Percentiles rank a stretch among this genome's conserved stretches.
Conservation (phyloP, 2,113 vertebrate genomes). For the Larimichthys polyactis region DNA sequence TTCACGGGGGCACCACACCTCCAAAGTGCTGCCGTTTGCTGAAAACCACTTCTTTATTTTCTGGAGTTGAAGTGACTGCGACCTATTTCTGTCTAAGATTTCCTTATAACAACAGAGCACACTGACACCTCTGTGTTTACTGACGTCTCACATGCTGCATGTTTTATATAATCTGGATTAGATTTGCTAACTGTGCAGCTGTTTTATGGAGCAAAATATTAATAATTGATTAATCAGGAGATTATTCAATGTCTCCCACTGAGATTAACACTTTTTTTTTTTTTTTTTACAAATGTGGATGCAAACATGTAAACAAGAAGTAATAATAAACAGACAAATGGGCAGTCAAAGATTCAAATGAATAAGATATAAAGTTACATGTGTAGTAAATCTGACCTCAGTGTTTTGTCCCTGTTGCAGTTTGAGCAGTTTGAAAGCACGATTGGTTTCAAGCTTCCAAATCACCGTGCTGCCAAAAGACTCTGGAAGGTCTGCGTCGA, state of each 20-base stretch:
- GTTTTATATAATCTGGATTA: background rate
- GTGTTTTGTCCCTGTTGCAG: slow-evolving; percentile 76
- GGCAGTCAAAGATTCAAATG: background rate
- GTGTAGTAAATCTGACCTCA: background rate
- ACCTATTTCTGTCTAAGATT: background rate
- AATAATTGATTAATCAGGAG: too few relatives aligned
- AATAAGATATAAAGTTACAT: background rate
- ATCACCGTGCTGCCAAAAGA: slow-evolving; percentile 96
- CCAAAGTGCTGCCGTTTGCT: background rate
- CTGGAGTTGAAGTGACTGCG: background rate
- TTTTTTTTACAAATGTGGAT: background rate
- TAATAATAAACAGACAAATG: background rate
- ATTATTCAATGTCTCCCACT: background rate
- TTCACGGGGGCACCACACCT: background rate
- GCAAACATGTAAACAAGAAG: background rate
- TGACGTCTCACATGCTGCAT: background rate
- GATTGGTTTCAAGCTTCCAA: slow-evolving; percentile 98
- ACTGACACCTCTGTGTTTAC: background rate
- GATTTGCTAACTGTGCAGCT: background rate
- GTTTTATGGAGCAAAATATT: slow-evolving; percentile 1
- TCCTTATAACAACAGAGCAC: background rate
- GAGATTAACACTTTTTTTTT: background rate
- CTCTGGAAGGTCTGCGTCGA: slow-evolving; percentile 99
- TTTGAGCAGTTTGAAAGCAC: slow-evolving; percentile 99
- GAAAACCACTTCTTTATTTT: background rate